phyloP scores from a whole-genome alignment of 2,888 invertebrate genomes.

The Deilephila porcellus region DNA sequence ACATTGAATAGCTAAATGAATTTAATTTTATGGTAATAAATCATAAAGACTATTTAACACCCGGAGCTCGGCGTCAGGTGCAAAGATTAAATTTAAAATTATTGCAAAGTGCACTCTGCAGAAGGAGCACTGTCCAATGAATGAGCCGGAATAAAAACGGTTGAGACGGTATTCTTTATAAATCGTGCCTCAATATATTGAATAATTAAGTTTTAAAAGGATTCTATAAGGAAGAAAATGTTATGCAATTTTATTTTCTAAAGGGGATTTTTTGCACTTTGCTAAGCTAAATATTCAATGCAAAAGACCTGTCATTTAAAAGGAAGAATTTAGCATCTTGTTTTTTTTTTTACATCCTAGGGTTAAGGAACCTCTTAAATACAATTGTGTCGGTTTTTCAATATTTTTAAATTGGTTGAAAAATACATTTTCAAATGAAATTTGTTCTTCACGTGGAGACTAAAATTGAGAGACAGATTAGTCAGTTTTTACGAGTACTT shows the following conservation, averaged over 20 bases:
- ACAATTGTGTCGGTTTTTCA: too few relatives aligned
- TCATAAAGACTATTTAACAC: not conserved
- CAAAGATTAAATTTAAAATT: slow-evolving; percentile 30
- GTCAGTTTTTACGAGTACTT: not conserved
- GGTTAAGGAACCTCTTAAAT: too few relatives aligned
- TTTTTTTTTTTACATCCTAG: too few relatives aligned
- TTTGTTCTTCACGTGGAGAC: not conserved
- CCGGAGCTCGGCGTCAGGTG: slow-evolving; percentile 1
- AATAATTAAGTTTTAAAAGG: too few relatives aligned
- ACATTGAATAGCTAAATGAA: not conserved
- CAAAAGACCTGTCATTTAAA: too few relatives aligned
- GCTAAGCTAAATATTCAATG: too few relatives aligned
- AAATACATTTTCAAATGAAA: not conserved
- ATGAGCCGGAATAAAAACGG: not conserved
- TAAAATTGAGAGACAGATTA: not conserved
- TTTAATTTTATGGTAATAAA: slow-evolving; percentile 5
- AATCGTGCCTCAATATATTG: not conserved
- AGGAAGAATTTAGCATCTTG: too few relatives aligned
- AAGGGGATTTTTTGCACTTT: too few relatives aligned
- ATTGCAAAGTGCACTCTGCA: slow-evolving; percentile 25
- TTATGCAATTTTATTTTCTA: too few relatives aligned
- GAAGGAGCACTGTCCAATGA: slow-evolving; percentile 1
- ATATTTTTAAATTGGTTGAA: too few relatives aligned
- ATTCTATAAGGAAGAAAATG: too few relatives aligned
- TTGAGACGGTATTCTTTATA: not conserved